Conservation (phyloP, 2,113 vertebrate species). For the Boulengerochromis microlepis region DNA sequence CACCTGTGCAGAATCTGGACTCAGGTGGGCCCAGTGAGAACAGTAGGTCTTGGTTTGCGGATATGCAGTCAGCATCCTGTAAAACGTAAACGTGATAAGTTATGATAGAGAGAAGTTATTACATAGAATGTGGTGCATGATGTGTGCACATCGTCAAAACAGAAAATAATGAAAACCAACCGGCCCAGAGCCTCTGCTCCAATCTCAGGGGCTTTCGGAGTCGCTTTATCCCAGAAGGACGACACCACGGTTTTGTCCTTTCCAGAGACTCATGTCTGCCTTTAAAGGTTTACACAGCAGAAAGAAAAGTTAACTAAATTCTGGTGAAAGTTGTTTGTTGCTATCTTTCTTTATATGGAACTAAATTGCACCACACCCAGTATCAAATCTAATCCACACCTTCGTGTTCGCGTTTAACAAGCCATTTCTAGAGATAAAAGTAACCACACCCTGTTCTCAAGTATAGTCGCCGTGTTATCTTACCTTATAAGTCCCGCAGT, state of each 20-base stretch:
- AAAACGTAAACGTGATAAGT: not conserved
- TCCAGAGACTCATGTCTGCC: conserved; percentile 62
- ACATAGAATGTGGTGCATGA: not conserved
- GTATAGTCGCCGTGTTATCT: not conserved
- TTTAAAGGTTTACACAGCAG: not conserved
- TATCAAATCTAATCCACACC: conserved; percentile 1
- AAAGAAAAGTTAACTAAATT: not conserved
- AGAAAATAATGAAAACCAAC: not conserved
- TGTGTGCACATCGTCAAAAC: not conserved
- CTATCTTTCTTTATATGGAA: conserved; percentile 1
- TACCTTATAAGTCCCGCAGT: not conserved
- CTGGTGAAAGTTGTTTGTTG: not conserved
- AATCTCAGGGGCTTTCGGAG: not conserved
- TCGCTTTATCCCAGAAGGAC: conserved; percentile 52
- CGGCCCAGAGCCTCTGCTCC: conserved; percentile 60
- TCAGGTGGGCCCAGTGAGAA: conserved; percentile 60
- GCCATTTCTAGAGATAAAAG: not conserved
- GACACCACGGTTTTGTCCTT: conserved; percentile 55
- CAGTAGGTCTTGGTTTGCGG: conserved; percentile 32
- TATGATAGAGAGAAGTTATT: not conserved
- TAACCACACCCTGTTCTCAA: not conserved
- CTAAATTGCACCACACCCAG: not conserved
- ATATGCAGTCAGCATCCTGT: conserved; percentile 63
- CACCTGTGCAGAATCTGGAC: conserved; percentile 63
- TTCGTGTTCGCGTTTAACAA: not conserved